These are phyloP conservation scores for Vanacampus margaritifer DNA, from an alignment of 2,113 vertebrate species.

Conservation along the genomic window DNA sequence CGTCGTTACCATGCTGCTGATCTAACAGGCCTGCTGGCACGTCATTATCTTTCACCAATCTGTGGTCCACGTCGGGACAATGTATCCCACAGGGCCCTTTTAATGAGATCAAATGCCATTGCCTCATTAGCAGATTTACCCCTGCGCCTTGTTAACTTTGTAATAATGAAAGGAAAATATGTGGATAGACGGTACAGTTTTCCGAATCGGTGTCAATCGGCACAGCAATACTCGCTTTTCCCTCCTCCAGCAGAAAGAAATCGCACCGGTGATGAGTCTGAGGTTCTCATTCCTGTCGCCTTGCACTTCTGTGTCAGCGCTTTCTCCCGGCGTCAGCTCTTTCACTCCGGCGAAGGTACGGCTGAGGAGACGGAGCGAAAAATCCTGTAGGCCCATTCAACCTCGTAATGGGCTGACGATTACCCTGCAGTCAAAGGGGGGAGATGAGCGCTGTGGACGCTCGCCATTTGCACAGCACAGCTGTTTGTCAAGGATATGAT, in stretches of 20 bases:
- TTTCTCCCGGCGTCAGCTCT: conserved; percentile 61
- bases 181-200: conserved; percentile 31
- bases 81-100: conserved; percentile 35
- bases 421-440: conserved; percentile 34
- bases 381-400: conserved; percentile 55
- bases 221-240: not conserved
- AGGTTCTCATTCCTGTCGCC: conserved; percentile 51
- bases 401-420: conserved; percentile 53
- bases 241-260: conserved; percentile 25
- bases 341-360: conserved; percentile 54
- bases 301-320: conserved; percentile 53
- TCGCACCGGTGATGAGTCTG: conserved; percentile 45
- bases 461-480: conserved; percentile 57
- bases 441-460: conserved; percentile 28
- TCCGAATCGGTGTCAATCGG: conserved; percentile 39
- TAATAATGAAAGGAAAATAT: conserved; percentile 29
- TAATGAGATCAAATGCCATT: conserved; percentile 44
- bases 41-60: conserved; percentile 52
- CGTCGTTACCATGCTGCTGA: conserved; percentile 29
- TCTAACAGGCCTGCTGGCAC: conserved; percentile 38
- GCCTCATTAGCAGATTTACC: conserved; percentile 16
- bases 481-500: conserved; percentile 69
- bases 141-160: conserved; percentile 26
- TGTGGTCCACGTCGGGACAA: conserved; percentile 27
- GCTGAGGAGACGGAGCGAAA: conserved; percentile 60